Evolutionary conservation across 2,888 invertebrate genomes (phyloP), one percentile per base, ranked within the genome.

Genomic region (Ochropleura plecta): DNA sequence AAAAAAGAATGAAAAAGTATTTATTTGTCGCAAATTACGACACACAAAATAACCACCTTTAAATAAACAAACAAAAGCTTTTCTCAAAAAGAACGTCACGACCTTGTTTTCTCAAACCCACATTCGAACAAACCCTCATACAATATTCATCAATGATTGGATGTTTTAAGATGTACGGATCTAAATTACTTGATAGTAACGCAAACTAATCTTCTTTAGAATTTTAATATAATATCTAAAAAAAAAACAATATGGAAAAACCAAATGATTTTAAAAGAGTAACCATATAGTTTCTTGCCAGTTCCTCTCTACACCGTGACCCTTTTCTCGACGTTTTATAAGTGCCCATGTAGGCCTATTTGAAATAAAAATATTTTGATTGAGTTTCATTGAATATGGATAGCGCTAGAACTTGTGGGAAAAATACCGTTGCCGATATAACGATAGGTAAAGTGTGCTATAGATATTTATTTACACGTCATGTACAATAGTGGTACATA

Each of bases 91-190:
- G 14, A 59, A 66, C 18, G 57, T 49, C 53, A n/a, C 12, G 62
- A 66, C 63, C 63, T 55, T 72, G 74, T 76, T 77, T 67, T 67
- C 46, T 59, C 16, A 5, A 44, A 30, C 70, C 66, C 64, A 70
- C 71, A 72, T 67, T 64, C 30, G 44, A 70, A 63, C 55, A 40
- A 63, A 40, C 14, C 20, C 55, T 76, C 53, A 81, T 83, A 53
- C 55, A 84, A 81, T 83, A 83, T 82, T 83, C 73, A 84, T 67
- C 67, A 72, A 73, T 70, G 67, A 83, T 77, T 70, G 57, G 68
- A 72, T 73, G 55, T 68, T 60, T 55, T 51, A 40, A 70, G 40
- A 74, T 57, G 63, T 62, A 51, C n/a, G 51, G 48, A 67, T 75
- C 30, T 42, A 63, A 82, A 80, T 76, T 80, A 73, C 70, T 65